Evolutionary conservation across 2,888 invertebrate genomes (phyloP), one percentile per base, ranked within the genome.

Genomic region (Syrista parreyssii): DNA sequence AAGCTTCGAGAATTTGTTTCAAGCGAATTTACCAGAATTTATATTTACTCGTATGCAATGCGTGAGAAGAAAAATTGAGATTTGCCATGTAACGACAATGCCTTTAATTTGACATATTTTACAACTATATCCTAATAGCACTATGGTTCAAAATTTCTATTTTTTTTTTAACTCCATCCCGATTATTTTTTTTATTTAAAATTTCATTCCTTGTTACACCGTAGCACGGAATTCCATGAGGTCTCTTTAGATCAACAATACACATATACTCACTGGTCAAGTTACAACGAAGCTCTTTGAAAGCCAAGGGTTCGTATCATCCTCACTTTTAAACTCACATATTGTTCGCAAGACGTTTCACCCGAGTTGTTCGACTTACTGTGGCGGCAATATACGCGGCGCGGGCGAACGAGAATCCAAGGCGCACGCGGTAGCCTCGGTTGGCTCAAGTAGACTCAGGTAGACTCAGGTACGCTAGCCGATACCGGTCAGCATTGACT

Each of bases 401-500:
- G 89, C 89, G 89, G 89, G 84, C 86, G 88, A 87, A 86, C 83
- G 84, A 74, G 40, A 74, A 73, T 30, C 74, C 12, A 35, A 75
- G 82, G 76, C 55, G 76, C 80, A 76, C 77, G 40, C 40, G 40
- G 40, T 15, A 55, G 40, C 40, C 40, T 55, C 81, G 82, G 72
- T 76, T 77, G 74, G 82, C 81, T 81, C 80, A 68, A 78, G 40
- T 55, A 55, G 40, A 55, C 40, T 55, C 40, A 55, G 40, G 40
- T 55, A 23, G 40, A 40, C 36, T 40, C 40, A 55, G 40, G 40
- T 55, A 23, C 23, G 23, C 40, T 55, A 79, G 79, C 77, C 79
- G 79, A 77, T 81, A 82, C 83, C 83, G 82, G 83, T 86, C 86
- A 85, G 85, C 84, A 86, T 85, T 78, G 86, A 87, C 88, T 88